phyloP scores from a whole-genome alignment of 2,113 vertebrate species.

The Colistium nudipinnis region DNA sequence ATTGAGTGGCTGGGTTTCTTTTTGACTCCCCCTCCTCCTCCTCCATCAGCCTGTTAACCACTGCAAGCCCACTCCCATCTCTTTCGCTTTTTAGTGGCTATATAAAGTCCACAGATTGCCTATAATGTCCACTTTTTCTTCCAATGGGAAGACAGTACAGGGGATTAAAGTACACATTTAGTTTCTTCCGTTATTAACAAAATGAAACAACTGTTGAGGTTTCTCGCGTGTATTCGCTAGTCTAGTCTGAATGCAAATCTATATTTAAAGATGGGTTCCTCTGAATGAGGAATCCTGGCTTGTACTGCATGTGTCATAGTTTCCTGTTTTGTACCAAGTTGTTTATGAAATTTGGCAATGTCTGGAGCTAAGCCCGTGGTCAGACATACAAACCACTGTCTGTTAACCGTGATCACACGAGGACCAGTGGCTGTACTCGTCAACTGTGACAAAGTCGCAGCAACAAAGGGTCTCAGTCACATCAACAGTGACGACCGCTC shows the following conservation, averaged over 20 bases:
- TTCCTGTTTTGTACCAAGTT: slow-evolving; percentile 77
- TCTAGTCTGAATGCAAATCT: slow-evolving; percentile 17
- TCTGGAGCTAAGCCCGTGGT: slow-evolving; percentile 55
- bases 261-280: slow-evolving; percentile 37
- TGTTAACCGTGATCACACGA: slow-evolving; percentile 52
- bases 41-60: slow-evolving; percentile 43
- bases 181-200: background rate
- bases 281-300: slow-evolving; percentile 29
- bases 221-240: background rate
- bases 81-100: background rate
- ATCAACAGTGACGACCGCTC: slow-evolving; percentile 54
- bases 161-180: background rate
- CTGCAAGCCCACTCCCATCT: slow-evolving; percentile 20
- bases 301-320: slow-evolving; percentile 47
- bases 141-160: background rate
- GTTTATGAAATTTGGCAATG: slow-evolving; percentile 66
- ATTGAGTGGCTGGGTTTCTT: slow-evolving; percentile 34
- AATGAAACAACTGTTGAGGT: background rate
- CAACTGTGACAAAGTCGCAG: slow-evolving; percentile 53
- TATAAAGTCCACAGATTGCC: background rate
- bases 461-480: slow-evolving; percentile 72
- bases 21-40: slow-evolving; percentile 8
- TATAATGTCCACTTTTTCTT: background rate
- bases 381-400: slow-evolving; percentile 63
- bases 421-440: slow-evolving; percentile 42